Evolutionary conservation across 1,140 invertebrate genomes (phyloP), one percentile per base, ranked within the genome.

Genomic region (Dendrolimus punctatus): DNA sequence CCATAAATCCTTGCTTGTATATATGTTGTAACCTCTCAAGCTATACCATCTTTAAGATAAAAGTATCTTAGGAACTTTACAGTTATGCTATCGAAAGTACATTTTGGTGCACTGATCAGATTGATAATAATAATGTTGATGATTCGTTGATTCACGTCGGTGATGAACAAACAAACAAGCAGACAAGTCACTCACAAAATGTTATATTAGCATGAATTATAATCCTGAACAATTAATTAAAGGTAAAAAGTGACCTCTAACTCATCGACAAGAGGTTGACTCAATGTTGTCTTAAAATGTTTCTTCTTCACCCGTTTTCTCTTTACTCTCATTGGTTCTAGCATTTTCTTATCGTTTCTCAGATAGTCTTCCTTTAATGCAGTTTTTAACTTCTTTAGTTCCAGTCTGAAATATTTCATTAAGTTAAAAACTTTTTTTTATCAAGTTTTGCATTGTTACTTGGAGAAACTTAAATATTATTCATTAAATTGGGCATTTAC

Each of bases 301-400:
- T 59, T 50, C 39, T 61, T 71, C 48, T 68, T 73, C 37, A 6
- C 39, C 2, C 56, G 46, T 53, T 55, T 66, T 5, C 38, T 39
- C 46, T 45, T 58, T 55, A 63, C 62, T 43, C 65, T 70, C 7
- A 73, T 62, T 36, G 52, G 36, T 46, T 71, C 67, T 6, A 73
- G 75, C 60, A 76, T 73, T 62, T 64, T 55, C 55, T 72, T 61
- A 6, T 63, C 64, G 7, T 66, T 68, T 1, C 42, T 65, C 45
- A 51, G 44, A 41, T 79, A 82, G 46, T 82, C 79, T 43, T 58
- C 52, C 58, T 70, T 69, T n/a, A 82, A 59, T 8, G 79, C 68
- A 8, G 43, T 55, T 44, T 70, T 73, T 37, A 82, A 47, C 43
- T 49, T 43, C 49, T 72, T 67, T 0, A 72, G 43, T 46, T 69